Evolutionary conservation across 2,797 vertebrate genomes (phyloP).

Genomic region (Myotis pilosus): DNA sequence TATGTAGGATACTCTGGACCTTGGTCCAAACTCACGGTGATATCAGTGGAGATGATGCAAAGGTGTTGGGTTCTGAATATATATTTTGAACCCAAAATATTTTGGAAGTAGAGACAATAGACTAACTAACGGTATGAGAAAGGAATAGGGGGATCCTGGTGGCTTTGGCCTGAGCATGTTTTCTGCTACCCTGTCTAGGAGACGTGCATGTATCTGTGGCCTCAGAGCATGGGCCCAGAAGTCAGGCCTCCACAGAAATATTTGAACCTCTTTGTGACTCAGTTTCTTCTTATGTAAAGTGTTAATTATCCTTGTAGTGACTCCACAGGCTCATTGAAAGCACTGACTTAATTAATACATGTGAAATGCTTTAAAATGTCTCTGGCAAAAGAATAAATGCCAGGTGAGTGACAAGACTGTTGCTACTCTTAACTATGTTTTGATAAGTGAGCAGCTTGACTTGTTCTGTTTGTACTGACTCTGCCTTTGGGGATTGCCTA

Average conservation of each 20-base stretch:
- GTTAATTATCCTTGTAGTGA: neutral
- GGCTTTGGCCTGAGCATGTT: neutral
- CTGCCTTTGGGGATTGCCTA: constrained; percentile 63
- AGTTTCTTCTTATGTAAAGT: constrained; percentile 4
- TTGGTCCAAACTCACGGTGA: neutral
- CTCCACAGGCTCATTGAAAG: neutral
- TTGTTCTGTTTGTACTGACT: neutral
- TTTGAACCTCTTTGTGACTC: neutral
- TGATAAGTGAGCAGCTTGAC: neutral
- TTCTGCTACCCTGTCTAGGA: neutral
- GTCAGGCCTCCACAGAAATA: neutral
- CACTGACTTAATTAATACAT: neutral
- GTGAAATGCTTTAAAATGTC: neutral
- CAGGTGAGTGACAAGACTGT: neutral
- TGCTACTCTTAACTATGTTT: neutral
- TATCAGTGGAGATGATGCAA: neutral
- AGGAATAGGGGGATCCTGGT: neutral
- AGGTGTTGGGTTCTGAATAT: neutral
- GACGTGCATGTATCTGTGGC: neutral
- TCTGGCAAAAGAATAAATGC: neutral
- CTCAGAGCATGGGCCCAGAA: neutral
- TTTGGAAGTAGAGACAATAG: neutral
- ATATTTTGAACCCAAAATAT: neutral
- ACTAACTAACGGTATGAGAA: neutral
- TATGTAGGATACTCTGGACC: neutral